phyloP scores from a whole-genome alignment of 2,888 invertebrate species.

The Tipula confusa region DNA sequence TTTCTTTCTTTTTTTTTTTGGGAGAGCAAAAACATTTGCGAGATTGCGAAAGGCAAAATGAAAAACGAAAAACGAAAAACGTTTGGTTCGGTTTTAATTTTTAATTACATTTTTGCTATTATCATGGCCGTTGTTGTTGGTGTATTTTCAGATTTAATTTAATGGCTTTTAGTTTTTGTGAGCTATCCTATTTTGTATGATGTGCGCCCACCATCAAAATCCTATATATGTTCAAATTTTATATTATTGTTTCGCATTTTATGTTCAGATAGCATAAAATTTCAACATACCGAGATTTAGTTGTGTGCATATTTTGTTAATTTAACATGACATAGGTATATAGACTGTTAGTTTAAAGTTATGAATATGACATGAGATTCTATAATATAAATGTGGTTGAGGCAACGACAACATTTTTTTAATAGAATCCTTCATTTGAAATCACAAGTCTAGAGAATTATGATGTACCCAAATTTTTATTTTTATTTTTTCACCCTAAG shows the following conservation, averaged over 20 bases:
- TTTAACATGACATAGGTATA: background rate
- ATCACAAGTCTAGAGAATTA: background rate
- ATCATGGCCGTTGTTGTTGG: constrained; percentile 4
- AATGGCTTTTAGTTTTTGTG: constrained; percentile 12
- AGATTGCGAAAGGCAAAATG: background rate
- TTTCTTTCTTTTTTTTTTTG: background rate
- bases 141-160: background rate
- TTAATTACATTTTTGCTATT: background rate
- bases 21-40: background rate
- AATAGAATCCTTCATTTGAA: background rate
- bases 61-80: background rate
- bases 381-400: no score
- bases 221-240: no score
- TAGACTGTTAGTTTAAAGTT: no score
- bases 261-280: background rate
- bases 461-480: background rate
- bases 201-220: no score
- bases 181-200: background rate
- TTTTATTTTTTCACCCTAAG: no score
- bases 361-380: background rate
- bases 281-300: background rate
- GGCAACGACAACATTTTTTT: background rate
- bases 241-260: background rate
- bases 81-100: background rate
- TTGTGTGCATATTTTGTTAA: background rate